phyloP scores from a whole-genome alignment of 1,140 invertebrate species.

The Platyura marginata region DNA sequence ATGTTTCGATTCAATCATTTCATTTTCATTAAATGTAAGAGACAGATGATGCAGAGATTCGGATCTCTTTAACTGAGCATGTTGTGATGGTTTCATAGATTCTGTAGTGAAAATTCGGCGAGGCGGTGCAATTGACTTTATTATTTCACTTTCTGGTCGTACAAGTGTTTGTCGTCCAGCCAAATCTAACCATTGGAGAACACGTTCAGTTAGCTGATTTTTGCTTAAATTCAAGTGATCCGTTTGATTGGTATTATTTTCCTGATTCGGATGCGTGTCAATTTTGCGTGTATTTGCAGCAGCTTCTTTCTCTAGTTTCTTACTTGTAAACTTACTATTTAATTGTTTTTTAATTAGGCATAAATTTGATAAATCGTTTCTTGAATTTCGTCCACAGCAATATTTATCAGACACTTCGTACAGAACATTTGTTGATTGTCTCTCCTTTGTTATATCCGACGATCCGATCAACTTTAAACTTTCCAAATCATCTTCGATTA shows the following conservation, averaged over 20 bases:
- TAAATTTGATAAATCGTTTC: not conserved
- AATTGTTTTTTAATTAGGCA: not conserved
- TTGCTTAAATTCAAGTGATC: constrained; percentile 5
- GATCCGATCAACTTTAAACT: not conserved
- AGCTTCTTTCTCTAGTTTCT: not conserved
- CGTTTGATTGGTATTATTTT: not conserved
- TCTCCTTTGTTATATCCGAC: not conserved
- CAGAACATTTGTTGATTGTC: not conserved
- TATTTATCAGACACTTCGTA: not conserved
- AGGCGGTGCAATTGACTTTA: not conserved
- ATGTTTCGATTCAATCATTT: too few species aligned
- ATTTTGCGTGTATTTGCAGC: not conserved
- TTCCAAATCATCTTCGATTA: not conserved
- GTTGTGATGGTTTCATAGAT: not conserved
- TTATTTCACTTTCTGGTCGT: not conserved
- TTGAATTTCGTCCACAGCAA: not conserved
- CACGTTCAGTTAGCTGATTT: constrained; percentile 31
- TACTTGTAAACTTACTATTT: not conserved
- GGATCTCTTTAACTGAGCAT: too few species aligned
- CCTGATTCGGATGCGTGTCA: not conserved
- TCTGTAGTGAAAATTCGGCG: not conserved
- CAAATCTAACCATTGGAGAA: constrained; percentile 37
- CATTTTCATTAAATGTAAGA: not conserved
- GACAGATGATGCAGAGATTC: constrained; percentile 1
- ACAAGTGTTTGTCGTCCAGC: constrained; percentile 20